Conservation (phyloP, 2,888 invertebrate species). For the Crematogaster levior region DNA sequence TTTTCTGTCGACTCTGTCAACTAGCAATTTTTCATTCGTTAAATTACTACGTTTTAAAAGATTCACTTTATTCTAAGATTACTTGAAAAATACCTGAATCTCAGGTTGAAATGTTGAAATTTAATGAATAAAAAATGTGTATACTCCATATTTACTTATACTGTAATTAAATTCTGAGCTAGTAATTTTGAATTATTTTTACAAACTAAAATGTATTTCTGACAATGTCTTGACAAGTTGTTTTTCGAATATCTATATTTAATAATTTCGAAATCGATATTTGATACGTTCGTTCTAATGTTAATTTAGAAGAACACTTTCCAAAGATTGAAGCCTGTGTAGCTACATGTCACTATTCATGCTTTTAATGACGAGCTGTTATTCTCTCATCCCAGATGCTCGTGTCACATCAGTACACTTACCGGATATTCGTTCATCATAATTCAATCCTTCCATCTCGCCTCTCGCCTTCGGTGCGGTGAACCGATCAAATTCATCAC, state of each 20-base stretch:
- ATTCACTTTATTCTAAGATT: too few relatives aligned
- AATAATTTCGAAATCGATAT: neutral
- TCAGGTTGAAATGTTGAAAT: too few relatives aligned
- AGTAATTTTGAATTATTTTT: neutral
- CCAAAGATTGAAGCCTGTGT: neutral
- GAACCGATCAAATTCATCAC: conserved; percentile 46
- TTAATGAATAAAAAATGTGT: too few relatives aligned
- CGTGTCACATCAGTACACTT: conserved; percentile 9
- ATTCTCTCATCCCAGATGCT: conserved; percentile 27
- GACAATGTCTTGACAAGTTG: neutral
- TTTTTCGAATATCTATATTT: neutral
- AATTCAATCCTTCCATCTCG: conserved; percentile 33
- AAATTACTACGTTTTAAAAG: too few relatives aligned
- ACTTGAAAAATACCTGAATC: too few relatives aligned
- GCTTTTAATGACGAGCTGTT: conserved; percentile 38
- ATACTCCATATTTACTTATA: neutral
- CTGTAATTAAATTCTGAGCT: neutral
- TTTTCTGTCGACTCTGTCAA: too few relatives aligned
- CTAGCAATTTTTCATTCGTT: too few relatives aligned
- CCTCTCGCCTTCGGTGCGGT: conserved; percentile 21
- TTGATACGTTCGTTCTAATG: neutral
- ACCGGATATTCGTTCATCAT: conserved; percentile 45
- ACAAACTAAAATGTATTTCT: neutral
- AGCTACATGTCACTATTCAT: conserved; percentile 4
- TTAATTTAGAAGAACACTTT: neutral